Evolutionary conservation across 2,888 invertebrate species (phyloP).

Genomic region (Pseudeuparius sepicola): DNA sequence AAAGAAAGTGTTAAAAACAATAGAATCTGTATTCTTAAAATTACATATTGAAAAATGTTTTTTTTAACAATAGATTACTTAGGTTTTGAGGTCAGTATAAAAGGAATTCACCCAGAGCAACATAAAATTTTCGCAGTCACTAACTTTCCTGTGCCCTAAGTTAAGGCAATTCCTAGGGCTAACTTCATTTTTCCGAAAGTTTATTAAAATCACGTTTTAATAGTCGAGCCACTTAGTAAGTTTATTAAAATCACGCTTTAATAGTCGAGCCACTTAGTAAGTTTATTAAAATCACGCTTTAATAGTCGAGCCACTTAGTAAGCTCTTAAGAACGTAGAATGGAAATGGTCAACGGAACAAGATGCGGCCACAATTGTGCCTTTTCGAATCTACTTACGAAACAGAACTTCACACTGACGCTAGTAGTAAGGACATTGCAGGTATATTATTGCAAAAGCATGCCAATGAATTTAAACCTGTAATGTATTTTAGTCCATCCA

Average conservation of each 20-base stretch:
- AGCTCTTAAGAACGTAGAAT: conserved; percentile 19
- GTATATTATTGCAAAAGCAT: conserved; percentile 22
- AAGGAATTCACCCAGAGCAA: conserved; percentile 26
- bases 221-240: too few relatives aligned
- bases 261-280: too few relatives aligned
- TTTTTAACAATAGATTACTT: conserved; percentile 30
- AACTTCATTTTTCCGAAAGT: conserved; percentile 26
- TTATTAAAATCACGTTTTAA: too few relatives aligned
- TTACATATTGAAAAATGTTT: conserved; percentile 14
- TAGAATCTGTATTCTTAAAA: conserved; percentile 7
- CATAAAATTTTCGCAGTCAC: conserved; percentile 25
- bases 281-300: conserved; percentile 22
- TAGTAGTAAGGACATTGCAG: conserved; percentile 20
- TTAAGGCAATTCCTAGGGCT: conserved; percentile 26
- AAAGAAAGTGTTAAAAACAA: conserved; percentile 9
- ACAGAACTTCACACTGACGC: conserved; percentile 21
- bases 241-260: too few relatives aligned
- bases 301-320: conserved; percentile 22
- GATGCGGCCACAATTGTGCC: too few relatives aligned
- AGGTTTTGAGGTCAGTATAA: conserved; percentile 27
- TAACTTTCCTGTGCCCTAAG: conserved; percentile 26
- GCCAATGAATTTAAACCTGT: not conserved
- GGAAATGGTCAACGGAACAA: conserved; percentile 20
- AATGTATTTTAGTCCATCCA: not conserved
- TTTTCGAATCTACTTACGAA: too few relatives aligned